phyloP scores from a whole-genome alignment of 1,140 invertebrate species.

The Liolophura sinensis region DNA sequence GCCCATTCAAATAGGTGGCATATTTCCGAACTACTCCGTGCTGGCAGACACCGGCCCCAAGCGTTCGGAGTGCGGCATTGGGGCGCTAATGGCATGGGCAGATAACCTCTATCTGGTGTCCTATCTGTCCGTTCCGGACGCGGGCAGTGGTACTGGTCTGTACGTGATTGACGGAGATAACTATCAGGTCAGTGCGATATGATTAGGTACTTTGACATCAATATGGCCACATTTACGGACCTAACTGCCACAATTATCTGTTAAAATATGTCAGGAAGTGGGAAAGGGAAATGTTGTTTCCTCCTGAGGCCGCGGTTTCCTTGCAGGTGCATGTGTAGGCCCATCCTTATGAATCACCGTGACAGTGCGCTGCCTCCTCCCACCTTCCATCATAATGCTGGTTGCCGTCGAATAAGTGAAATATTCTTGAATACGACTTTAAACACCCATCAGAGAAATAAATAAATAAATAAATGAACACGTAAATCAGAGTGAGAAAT shows the following conservation, averaged over 20 bases:
- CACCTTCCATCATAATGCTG: no score
- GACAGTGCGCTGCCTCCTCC: no score
- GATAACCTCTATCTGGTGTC: slow-evolving; percentile 28
- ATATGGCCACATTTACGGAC: not conserved
- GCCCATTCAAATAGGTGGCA: slow-evolving; percentile 11
- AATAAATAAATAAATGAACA: no score
- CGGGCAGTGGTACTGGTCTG: slow-evolving; percentile 24
- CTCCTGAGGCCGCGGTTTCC: no score
- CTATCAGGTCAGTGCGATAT: slow-evolving; percentile 12
- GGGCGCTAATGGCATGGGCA: slow-evolving; percentile 28
- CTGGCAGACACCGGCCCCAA: slow-evolving; percentile 19
- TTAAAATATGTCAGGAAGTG: not conserved
- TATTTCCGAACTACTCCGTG: slow-evolving; percentile 14
- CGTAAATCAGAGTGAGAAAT: no score
- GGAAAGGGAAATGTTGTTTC: no score
- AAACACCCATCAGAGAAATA: no score
- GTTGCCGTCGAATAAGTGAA: no score
- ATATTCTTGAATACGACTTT: no score
- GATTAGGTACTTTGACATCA: not conserved
- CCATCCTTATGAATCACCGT: no score
- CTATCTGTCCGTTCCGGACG: slow-evolving; percentile 20
- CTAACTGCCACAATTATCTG: not conserved
- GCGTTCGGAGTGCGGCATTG: slow-evolving; percentile 24
- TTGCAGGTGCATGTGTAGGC: no score
- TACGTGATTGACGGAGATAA: slow-evolving; percentile 18